Conservation (phyloP, 1,140 invertebrate species). For the Lucilia sericata region DNA sequence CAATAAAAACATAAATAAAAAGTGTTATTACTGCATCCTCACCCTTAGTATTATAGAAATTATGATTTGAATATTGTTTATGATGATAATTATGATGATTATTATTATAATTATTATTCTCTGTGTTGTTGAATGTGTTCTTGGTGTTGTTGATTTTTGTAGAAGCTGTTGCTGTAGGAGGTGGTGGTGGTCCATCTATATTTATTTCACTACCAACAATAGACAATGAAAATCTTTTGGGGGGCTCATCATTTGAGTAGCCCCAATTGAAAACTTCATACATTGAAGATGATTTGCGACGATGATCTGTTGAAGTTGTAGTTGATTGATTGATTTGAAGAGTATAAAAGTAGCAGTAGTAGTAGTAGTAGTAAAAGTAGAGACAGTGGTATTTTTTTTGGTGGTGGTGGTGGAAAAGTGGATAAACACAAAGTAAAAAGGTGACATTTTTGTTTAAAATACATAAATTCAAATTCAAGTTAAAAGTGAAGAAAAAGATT, state of each 20-base stretch:
- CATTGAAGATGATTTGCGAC: slow-evolving; percentile 77
- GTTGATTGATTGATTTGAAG: too few species aligned
- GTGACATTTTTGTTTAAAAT: neutral
- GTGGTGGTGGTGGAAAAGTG: slow-evolving; percentile 32
- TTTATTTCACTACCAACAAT: slow-evolving; percentile 66
- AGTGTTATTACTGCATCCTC: slow-evolving; percentile 42
- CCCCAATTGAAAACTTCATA: slow-evolving; percentile 82
- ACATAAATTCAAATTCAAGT: neutral
- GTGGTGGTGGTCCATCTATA: slow-evolving; percentile 62
- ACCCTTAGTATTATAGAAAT: slow-evolving; percentile 47
- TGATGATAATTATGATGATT: slow-evolving; percentile 33
- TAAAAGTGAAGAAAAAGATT: neutral
- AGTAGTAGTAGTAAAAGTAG: neutral
- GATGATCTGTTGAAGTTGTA: slow-evolving; percentile 58
- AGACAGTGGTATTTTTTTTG: neutral
- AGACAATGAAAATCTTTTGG: slow-evolving; percentile 65
- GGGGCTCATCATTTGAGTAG: slow-evolving; percentile 70
- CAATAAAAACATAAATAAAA: slow-evolving; percentile 27
- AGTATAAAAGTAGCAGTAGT: neutral
- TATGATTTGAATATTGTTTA: slow-evolving; percentile 39
- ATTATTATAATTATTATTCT: slow-evolving; percentile 38
- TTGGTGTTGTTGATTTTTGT: slow-evolving; percentile 37
- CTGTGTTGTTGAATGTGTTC: slow-evolving; percentile 42
- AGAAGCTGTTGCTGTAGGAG: slow-evolving; percentile 2
- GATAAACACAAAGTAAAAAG: slow-evolving; percentile 40